Base-by-base conservation (phyloP, 2,797 vertebrate genomes). In the Semaprochilodus insignis region DNA sequence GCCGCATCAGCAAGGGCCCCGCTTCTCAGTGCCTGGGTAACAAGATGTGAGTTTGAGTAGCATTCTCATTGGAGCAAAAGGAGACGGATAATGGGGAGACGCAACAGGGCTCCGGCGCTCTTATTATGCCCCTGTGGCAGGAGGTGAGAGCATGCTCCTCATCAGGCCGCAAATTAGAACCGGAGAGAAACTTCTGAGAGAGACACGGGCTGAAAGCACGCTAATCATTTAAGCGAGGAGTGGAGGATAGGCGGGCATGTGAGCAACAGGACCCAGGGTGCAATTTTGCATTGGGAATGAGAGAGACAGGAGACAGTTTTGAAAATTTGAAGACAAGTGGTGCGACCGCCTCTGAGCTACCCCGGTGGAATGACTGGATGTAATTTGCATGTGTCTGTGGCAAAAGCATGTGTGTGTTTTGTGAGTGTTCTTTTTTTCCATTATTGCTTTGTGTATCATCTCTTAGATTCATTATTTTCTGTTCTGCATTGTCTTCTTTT, bases 31-130 rank as follows among this genome's bases (percentile, higher is more conserved):
- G 5, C 72, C 81, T 78, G 71, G 59, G 71, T 79, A 80, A 84
- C 66, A 78, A 85, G 82, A 87, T 80, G 65, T 69, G 83, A 25
- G 57, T 77, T 65, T 76, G 77, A 87, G 79, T 84, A 81, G 76
- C 74, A 31, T 77, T 80, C 83, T 85, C 81, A 86, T 80, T 69
- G 81, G 69, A 57, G 77, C 59, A 74, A 81, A 78, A 86, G 81
- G 78, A 83, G 74, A 60, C 36, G 62, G 69, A 44, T 83, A 85
- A 87, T 88, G 71, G 63, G 74, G 51, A 86, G 63, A 82, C 60
- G 74, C 74, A 82, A 80, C 80, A 75, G 78, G 70, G 73, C 63
- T 65, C 72, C 62, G 63, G 51, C 57, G 8, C 65, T 77, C 74
- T 73, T 81, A 81, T 80, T 81, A 80, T 77, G 36, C 77, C 60